Evolutionary conservation across 2,888 invertebrate genomes (phyloP).

Genomic region (Ferrisia virgata): DNA sequence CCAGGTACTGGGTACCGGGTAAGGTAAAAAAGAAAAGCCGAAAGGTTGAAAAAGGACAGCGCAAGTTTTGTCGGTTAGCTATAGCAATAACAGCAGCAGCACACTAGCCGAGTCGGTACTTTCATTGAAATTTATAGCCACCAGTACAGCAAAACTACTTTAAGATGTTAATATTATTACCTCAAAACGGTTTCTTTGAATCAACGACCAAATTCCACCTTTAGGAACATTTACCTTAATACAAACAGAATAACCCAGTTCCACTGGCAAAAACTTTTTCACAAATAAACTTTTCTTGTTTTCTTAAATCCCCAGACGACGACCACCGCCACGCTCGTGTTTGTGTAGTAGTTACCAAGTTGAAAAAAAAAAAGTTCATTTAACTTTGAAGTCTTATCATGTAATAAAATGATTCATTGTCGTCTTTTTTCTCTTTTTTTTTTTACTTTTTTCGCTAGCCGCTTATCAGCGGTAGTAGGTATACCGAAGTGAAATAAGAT

Average conservation of each 20-base stretch:
- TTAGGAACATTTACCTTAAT: constrained; percentile 41
- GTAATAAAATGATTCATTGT: constrained; percentile 43
- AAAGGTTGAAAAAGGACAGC: neutral
- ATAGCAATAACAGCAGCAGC: neutral
- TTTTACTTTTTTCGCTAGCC: neutral
- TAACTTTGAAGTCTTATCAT: constrained; percentile 41
- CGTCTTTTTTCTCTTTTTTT: neutral
- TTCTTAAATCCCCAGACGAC: constrained; percentile 35
- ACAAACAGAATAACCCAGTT: constrained; percentile 32
- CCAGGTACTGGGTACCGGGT: no score
- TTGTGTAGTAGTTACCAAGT: constrained; percentile 23
- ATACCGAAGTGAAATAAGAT: neutral
- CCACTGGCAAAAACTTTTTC: constrained; percentile 17
- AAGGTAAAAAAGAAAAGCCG: neutral
- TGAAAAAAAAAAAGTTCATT: constrained; percentile 40
- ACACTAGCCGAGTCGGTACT: neutral
- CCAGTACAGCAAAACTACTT: constrained; percentile 38
- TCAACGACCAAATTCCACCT: constrained; percentile 40
- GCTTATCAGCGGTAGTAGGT: neutral
- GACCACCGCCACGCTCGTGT: neutral
- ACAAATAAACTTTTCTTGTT: constrained; percentile 41
- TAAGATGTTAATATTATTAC: constrained; percentile 44
- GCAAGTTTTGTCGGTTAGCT: no score
- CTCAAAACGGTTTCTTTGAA: constrained; percentile 38
- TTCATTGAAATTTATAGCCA: constrained; percentile 39